A percentile compares a stretch with the other conserved stretches of the same genome.
phyloP scores from a whole-genome alignment of 1,140 invertebrate genomes.

The Bombus picipes region DNA sequence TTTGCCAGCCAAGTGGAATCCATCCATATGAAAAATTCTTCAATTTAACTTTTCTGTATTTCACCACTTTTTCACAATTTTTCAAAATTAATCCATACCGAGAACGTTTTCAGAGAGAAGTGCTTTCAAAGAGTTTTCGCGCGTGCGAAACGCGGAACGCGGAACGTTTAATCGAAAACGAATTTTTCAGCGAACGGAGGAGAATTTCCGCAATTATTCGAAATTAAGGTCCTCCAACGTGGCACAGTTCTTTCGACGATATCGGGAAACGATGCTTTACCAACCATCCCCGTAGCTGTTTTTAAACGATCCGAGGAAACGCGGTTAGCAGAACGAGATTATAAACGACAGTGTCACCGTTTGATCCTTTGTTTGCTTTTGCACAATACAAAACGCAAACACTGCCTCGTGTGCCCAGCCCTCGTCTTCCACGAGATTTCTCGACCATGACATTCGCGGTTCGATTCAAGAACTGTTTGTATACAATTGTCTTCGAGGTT shows the following conservation, averaged over 20 bases:
- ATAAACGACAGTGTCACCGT: background rate
- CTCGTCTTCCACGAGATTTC: constrained; percentile 17
- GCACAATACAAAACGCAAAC: constrained; percentile 21
- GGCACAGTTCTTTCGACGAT: background rate
- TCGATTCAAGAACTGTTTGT: background rate
- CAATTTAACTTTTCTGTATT: background rate
- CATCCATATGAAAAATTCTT: too few relatives aligned
- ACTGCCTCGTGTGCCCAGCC: too few relatives aligned
- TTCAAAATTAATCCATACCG: background rate
- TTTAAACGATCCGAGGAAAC: constrained; percentile 33
- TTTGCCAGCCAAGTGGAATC: background rate
- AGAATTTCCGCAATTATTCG: background rate
- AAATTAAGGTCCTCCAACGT: background rate
- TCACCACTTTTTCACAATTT: background rate
- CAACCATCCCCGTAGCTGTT: background rate
- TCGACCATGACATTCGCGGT: background rate
- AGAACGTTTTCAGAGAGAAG: background rate
- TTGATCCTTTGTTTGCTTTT: constrained; percentile 16
- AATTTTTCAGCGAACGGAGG: background rate
- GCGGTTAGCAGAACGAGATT: constrained; percentile 36
- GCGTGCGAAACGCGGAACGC: background rate
- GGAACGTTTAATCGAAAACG: background rate
- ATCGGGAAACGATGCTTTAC: constrained; percentile 9
- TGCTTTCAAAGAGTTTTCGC: background rate
- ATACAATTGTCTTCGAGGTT: background rate